Conservation (phyloP, 2,888 invertebrate species). For the Rhagium mordax region DNA sequence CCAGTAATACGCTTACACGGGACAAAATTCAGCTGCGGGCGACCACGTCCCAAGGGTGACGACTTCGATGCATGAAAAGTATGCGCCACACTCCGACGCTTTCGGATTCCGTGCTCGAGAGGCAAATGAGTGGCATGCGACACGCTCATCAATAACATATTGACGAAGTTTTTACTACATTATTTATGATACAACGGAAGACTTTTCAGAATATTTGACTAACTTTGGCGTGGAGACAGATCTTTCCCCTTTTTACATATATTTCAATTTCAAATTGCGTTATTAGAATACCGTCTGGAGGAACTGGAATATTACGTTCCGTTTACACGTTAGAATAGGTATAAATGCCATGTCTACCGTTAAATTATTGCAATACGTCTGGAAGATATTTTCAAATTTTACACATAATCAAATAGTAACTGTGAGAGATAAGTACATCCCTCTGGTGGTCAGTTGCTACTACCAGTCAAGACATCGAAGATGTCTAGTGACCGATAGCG, state of each 20-base stretch:
- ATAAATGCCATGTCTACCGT: neutral
- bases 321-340: neutral
- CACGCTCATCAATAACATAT: constrained; percentile 9
- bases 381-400: no score
- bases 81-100: constrained; percentile 2
- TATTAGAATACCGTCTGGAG: neutral
- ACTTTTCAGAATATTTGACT: neutral
- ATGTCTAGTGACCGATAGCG: no score
- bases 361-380: no score
- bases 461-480: no score
- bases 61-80: constrained; percentile 26
- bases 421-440: no score
- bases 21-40: constrained; percentile 20
- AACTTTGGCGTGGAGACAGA: neutral
- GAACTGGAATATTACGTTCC: neutral
- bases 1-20: constrained; percentile 25
- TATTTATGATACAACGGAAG: constrained; percentile 2
- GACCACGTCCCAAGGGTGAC: constrained; percentile 17
- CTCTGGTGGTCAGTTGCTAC: no score
- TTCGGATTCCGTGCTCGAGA: neutral
- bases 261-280: neutral
- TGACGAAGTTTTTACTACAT: neutral
- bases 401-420: no score
- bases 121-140: neutral
- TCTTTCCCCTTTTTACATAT: neutral